Conservation (phyloP, 2,797 vertebrate genomes). For the Micromesistius poutassou region DNA sequence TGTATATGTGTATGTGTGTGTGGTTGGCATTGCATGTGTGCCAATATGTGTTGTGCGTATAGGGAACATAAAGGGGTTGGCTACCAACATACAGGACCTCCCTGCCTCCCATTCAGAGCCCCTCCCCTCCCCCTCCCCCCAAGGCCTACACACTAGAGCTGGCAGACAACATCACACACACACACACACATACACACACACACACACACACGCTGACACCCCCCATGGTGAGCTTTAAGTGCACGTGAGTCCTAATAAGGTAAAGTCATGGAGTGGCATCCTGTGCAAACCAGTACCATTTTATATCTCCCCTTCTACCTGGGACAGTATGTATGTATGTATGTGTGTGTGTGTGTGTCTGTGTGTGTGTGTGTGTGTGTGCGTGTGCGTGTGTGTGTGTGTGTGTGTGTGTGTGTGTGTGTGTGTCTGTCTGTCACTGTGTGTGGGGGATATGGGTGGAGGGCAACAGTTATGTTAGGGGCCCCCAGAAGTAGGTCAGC, state of each 20-base stretch:
- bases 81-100: constrained; percentile 21
- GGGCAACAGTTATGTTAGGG: neutral
- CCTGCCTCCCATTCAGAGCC: constrained; percentile 13
- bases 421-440: neutral
- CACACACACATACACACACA: neutral
- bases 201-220: neutral
- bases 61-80: neutral
- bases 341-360: neutral
- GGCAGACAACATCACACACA: constrained; percentile 15
- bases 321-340: neutral
- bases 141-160: constrained; percentile 35
- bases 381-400: neutral
- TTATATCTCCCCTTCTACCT: constrained; percentile 17
- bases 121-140: constrained; percentile 41
- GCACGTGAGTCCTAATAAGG: constrained; percentile 66
- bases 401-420: neutral
- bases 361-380: neutral
- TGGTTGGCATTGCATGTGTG: neutral
- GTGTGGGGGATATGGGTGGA: neutral
- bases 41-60: neutral
- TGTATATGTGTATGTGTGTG: neutral
- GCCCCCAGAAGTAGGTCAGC: constrained; percentile 4
- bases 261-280: constrained; percentile 59
- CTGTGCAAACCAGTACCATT: constrained; percentile 46
- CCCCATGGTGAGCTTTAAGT: constrained; percentile 54